Conservation (phyloP, 2,888 invertebrate genomes). For the Chrysolina oricalcia region DNA sequence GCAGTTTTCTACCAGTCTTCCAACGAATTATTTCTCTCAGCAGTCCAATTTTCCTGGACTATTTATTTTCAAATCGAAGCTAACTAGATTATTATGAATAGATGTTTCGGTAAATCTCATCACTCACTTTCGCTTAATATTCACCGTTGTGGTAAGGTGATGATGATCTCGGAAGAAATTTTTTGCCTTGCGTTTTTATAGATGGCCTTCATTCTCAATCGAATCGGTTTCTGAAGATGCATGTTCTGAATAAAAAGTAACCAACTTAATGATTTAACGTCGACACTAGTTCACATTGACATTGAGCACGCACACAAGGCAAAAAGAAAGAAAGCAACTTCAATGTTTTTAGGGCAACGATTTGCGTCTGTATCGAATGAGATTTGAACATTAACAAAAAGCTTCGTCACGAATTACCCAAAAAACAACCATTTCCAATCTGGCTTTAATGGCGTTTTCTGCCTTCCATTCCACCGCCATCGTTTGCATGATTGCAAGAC, state of each 20-base stretch:
- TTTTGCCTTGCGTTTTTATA: background rate
- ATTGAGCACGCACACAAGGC: conserved; percentile 21
- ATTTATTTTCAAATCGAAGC: background rate
- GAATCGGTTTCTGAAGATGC: conserved; percentile 2
- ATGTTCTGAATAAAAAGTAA: conserved; percentile 8
- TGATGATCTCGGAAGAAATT: background rate
- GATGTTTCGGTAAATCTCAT: background rate
- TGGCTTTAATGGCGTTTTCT: too few species aligned
- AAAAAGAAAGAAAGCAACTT: conserved; percentile 14
- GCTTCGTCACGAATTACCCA: too few species aligned
- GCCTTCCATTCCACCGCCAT: too few species aligned
- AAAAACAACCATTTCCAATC: too few species aligned
- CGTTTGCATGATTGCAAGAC: too few species aligned
- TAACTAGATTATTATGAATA: background rate
- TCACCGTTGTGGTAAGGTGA: background rate
- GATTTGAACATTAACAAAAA: background rate
- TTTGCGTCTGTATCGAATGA: background rate
- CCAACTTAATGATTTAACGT: background rate
- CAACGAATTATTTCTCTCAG: background rate
- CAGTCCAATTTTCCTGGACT: background rate
- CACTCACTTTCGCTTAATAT: conserved; percentile 16
- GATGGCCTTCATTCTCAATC: conserved; percentile 1
- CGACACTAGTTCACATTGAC: conserved; percentile 20
- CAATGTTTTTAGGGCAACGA: conserved; percentile 10
- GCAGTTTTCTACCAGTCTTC: too few species aligned